phyloP scores from a whole-genome alignment of 2,888 invertebrate species.

The Rhagophthalmus giganteus region DNA sequence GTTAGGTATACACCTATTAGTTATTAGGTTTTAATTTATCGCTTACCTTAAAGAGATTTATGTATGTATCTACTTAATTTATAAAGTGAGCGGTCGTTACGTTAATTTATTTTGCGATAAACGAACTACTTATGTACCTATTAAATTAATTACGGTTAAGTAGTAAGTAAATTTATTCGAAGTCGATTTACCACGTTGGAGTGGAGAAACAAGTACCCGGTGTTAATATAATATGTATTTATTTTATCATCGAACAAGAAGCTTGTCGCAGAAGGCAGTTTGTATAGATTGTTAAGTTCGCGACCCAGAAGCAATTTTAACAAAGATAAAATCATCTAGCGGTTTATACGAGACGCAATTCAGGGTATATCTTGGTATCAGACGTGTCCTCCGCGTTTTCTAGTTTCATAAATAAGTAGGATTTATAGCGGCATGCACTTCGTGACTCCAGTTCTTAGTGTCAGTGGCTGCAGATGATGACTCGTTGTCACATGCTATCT shows the following conservation, averaged over 20 bases:
- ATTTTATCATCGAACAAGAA: too few species aligned
- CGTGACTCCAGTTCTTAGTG: conserved; percentile 50
- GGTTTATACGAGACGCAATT: conserved; percentile 39
- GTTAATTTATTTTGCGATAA: background rate
- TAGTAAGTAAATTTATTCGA: too few species aligned
- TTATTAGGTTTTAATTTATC: too few species aligned
- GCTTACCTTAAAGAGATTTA: too few species aligned
- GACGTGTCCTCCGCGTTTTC: conserved; percentile 47
- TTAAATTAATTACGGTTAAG: too few species aligned
- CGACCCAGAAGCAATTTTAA: conserved; percentile 26
- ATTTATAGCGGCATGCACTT: conserved; percentile 55
- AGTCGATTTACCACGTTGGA: too few species aligned
- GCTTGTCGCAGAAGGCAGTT: too few species aligned
- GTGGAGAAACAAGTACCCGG: too few species aligned
- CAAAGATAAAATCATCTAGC: conserved; percentile 37
- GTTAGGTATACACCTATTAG: too few species aligned
- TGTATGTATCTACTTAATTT: too few species aligned
- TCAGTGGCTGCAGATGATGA: conserved; percentile 48
- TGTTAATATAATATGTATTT: too few species aligned
- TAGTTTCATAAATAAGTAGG: conserved; percentile 54
- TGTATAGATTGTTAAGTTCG: conserved; percentile 15
- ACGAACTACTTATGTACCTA: background rate
- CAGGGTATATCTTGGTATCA: conserved; percentile 43
- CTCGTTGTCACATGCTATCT: conserved; percentile 48
- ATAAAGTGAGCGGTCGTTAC: too few species aligned